phyloP scores from a whole-genome alignment of 2,113 vertebrate genomes.

The Dinomys branickii region DNA sequence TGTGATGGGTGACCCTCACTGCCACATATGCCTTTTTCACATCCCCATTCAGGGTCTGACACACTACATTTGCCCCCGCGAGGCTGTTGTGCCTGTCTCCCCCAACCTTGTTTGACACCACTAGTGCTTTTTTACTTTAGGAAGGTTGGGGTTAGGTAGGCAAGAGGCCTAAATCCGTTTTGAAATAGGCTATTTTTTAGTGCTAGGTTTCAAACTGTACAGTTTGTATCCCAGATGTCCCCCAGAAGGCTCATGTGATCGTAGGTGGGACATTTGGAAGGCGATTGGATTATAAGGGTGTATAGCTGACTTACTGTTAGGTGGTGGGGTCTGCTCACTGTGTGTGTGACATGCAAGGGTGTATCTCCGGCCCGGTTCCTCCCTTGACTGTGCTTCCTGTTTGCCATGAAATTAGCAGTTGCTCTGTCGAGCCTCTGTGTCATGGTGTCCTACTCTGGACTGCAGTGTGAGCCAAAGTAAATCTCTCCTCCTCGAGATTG shows the following conservation, averaged over 20 bases:
- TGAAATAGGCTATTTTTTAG: background rate
- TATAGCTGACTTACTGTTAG: background rate
- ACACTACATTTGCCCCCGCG: background rate
- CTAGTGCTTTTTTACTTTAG: background rate
- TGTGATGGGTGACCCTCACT: too few species aligned
- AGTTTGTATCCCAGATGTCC: background rate
- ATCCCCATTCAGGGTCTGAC: background rate
- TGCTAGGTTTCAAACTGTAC: background rate
- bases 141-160: background rate
- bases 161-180: background rate
- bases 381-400: background rate
- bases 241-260: background rate
- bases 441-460: background rate
- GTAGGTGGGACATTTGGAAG: background rate
- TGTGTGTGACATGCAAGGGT: background rate
- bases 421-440: background rate
- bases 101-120: background rate
- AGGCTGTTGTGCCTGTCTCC: background rate
- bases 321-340: background rate
- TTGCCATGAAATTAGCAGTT: background rate
- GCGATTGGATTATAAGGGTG: background rate
- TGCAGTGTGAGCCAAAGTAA: background rate
- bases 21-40: background rate
- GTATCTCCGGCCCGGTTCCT: rapidly evolving
- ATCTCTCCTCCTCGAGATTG: background rate